Evolutionary conservation across 2,888 invertebrate species (phyloP).

Genomic region (Drosophila anceps): DNA sequence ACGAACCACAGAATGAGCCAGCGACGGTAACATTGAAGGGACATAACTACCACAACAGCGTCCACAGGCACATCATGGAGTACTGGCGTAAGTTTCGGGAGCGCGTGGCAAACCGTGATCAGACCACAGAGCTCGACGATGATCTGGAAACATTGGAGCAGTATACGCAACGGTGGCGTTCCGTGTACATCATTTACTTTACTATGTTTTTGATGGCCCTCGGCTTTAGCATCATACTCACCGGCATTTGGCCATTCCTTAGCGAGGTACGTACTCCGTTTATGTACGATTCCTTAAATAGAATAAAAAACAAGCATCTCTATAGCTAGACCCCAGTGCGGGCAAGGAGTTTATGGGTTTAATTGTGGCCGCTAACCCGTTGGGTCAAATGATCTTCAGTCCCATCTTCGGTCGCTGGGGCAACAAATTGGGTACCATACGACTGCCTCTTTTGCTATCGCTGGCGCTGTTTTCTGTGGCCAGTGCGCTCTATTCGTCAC

Average conservation of each 20-base stretch:
- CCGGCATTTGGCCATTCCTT: slow-evolving; percentile 95
- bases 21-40: slow-evolving; percentile 16
- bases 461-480: slow-evolving; percentile 90
- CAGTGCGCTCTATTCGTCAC: slow-evolving; percentile 90
- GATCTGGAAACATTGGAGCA: slow-evolving; percentile 89
- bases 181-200: slow-evolving; percentile 93
- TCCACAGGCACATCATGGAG: slow-evolving; percentile 64
- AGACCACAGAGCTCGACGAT: slow-evolving; percentile 83
- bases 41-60: slow-evolving; percentile 5
- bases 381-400: slow-evolving; percentile 94
- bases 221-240: slow-evolving; percentile 94
- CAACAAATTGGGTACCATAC: slow-evolving; percentile 90
- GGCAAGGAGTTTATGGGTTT: slow-evolving; percentile 94
- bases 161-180: slow-evolving; percentile 90
- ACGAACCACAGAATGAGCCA: slow-evolving; percentile 36
- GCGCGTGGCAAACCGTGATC: slow-evolving; percentile 16
- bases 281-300: neutral
- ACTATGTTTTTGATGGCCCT: slow-evolving; percentile 96
- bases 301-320: neutral
- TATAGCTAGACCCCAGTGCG: slow-evolving; percentile 91
- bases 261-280: slow-evolving; percentile 89
- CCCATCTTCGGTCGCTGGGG: slow-evolving; percentile 94
- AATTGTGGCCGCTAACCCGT: slow-evolving; percentile 94
- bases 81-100: slow-evolving; percentile 58
- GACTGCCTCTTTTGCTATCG: slow-evolving; percentile 90